Evolutionary conservation across 2,888 invertebrate species (phyloP), one percentile per base, ranked within the genome.

Genomic region (Tipula vernalis): DNA sequence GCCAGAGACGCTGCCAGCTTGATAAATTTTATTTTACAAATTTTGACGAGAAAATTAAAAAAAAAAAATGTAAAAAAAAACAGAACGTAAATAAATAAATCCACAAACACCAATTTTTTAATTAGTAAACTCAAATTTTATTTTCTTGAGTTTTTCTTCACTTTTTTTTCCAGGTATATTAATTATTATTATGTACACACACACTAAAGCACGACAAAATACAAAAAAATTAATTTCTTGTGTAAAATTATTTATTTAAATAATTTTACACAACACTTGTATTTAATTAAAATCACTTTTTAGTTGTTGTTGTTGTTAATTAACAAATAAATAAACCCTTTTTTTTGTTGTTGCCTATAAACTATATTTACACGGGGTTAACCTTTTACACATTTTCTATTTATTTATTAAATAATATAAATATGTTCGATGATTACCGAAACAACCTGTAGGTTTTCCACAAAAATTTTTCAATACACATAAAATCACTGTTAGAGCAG

Each of bases 1-100:
- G 96, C 95, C 91, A 94, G 92, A 93, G 95, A 95, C 94, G 95
- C 95, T 93, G 96, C 96, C 96, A 96, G 96, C 94, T 96, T 96
- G 96, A 93, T 94, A 94, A 88, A 88, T 89, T 89, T 89, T 86
- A 86, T 71, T 71, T 71, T 71, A 71, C 71, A 71, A 71, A 71
- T 71, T 71, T 71, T 71, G 42, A 42, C 42, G 42, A 42, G n/a
- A 85, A 42, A 41, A 41, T 84, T 36, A 39, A 41, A 85, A 85
- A 85, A 39, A 85, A 85, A n/a, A 85, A 5, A 85, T n/a, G n/a
- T n/a, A 85, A 41, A 85, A 36, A 28, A 71, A 51, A 51, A 28
- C 28, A 10, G 28, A 51, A 83, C 36, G n/a, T 28, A 84, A 85
- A 41, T n/a, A n/a, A n/a, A n/a, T n/a, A n/a, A n/a, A n/a, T n/a